phyloP scores from a whole-genome alignment of 2,113 vertebrate species.

The Eptesicus fuscus region DNA sequence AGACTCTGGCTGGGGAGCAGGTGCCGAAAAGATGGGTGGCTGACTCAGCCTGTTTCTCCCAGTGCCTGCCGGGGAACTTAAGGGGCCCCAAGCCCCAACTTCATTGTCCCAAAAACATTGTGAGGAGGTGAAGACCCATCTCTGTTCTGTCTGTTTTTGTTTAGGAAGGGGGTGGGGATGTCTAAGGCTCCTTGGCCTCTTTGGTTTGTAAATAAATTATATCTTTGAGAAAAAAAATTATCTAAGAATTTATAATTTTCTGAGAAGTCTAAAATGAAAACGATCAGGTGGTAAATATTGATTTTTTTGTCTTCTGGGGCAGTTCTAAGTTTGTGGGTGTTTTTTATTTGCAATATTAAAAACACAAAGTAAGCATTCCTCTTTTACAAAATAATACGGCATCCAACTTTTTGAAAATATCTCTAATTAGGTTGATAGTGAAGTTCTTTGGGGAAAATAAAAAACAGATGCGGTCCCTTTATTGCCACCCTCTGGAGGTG shows the following conservation, averaged over 20 bases:
- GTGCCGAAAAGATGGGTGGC: background rate
- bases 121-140: slow-evolving; percentile 51
- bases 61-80: background rate
- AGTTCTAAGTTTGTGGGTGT: background rate
- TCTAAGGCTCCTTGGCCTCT: slow-evolving; percentile 49
- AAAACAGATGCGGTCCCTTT: background rate
- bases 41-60: background rate
- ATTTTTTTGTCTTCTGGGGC: background rate
- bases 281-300: background rate
- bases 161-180: slow-evolving; percentile 56
- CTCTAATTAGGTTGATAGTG: background rate
- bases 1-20: background rate
- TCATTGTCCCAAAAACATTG: slow-evolving; percentile 47
- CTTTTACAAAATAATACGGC: background rate
- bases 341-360: background rate
- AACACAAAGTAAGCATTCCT: background rate
- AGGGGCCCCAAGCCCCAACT: background rate
- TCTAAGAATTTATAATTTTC: background rate
- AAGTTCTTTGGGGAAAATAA: background rate
- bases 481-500: background rate
- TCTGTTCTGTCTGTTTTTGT: slow-evolving; percentile 66
- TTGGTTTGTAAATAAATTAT: slow-evolving; percentile 80
- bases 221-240: slow-evolving; percentile 46
- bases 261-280: background rate
- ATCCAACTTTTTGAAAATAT: background rate